Base-by-base conservation (phyloP, 2,888 invertebrate species). In the Drosophila colorata region DNA sequence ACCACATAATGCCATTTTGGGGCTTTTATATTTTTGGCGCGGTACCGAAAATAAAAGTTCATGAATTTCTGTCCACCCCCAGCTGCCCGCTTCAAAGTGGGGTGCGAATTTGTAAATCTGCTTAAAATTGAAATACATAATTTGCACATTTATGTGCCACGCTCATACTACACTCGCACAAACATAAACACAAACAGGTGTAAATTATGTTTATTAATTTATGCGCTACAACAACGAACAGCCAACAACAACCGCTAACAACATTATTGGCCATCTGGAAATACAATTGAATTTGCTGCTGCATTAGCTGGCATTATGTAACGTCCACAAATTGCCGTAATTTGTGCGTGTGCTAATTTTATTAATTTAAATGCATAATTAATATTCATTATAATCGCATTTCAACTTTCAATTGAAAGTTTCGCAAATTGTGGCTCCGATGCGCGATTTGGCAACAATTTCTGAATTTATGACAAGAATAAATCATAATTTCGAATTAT, bases 301-400 rank as follows among this genome's bases (percentile, higher is more conserved):
- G 81, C 9, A 87, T 83, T 87, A 78, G 82, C 69, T 44, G 37
- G 49, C 75, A 69, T 78, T 69, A 71, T 79, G 67, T 72, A 57
- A 68, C 68, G 44, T 40, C 20, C 9, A 38, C 55, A 43, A 67
- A 76, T 25, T 38, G 25, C 43, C 44, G 60, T 61, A 82, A 57
- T 69, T 64, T 60, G 53, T 58, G 38, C 23, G 52, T 67, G 43
- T 56, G 52, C 65, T 75, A 65, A 81, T 78, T 80, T 68, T 67
- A 88, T 87, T 71, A 59, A 83, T 85, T 87, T 72, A 48, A 77
- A 87, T 88, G 69, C 69, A 78, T 57, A 78, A 81, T 81, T 87
- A 87, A 81, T 87, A 63, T 73, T 40, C 74, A 46, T 57, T 81
- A 56, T 37, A 58, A 52, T n/a, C 63, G 48, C 59, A 43, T 61